Evolutionary conservation across 2,113 vertebrate genomes (phyloP), one percentile per base, ranked within the genome.

Genomic region (Sinosuthora webbiana): DNA sequence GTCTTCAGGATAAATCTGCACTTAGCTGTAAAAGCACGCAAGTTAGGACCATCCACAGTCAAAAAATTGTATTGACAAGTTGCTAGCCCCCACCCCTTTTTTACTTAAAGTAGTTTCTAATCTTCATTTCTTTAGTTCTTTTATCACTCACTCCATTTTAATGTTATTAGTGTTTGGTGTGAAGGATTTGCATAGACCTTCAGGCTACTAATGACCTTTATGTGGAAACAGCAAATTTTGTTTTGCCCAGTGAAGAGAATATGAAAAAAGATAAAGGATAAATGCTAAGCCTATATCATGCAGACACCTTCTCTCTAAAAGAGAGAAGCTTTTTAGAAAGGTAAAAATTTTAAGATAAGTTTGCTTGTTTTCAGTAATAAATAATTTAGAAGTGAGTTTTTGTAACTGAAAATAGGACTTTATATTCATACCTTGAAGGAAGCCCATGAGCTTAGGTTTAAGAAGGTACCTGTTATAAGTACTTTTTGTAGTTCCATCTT

Each of bases 171-270:
- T 77, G 21, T 83, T 83, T 91, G 94, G 81, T 97, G 97, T 97
- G 97, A 97, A 97, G 97, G 96, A 97, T 98, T 98, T 98, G 97
- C 97, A 98, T 97, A 97, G 95, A 97, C 98, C 98, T 98, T 97
- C 96, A 97, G 98, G 97, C 97, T 98, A 98, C 97, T 97, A 97
- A 95, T 98, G 98, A 98, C 97, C 97, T 98, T 99, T 98, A 97
- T 94, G 91, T 98, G 98, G 44, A 73, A 97, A 94, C 12, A 91
- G 42, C 18, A 96, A 91, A 81, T 87, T 67, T 33, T 93, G 44
- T 75, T 97, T 97, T 96, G 57, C 55, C 85, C 74, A 83, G 53
- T n/a, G 50, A 96, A 96, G 75, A 84, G 30, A 96, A 95, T 71
- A 82, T 21, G 27, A 73, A 20, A 86, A 89, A 78, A 62, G 52